Base-by-base conservation (phyloP, 1,140 invertebrate species). In the Drosophila punjabiensis region DNA sequence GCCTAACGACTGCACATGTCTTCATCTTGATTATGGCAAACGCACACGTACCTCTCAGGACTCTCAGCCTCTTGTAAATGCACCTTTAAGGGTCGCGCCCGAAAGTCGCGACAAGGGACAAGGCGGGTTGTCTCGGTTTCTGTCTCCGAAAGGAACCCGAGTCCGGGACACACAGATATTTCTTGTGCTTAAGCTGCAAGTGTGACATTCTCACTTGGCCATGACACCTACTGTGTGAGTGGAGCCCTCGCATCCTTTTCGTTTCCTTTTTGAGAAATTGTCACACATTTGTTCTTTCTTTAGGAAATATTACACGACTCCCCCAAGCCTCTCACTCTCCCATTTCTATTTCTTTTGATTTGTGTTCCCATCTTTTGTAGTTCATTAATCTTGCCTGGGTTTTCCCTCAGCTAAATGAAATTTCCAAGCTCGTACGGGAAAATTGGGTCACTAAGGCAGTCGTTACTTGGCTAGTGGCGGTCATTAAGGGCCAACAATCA, bases 191-290 rank as follows among this genome's bases (percentile, higher is more conserved):
- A 83, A 76, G 81, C 77, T 80, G 82, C 82, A 81, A 86, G 82
- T 89, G 85, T 89, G 81, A 89, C 86, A 89, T 76, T 82, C 64
- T 85, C 86, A 89, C 86, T 89, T 90, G 85, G 81, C 79, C 79
- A 35, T 89, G 86, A 82, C 85, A 89, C 86, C 86, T 85, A 74
- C 33, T 37, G 39, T 37, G 39, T 28, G 33, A 16, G n/a, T 53
- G 43, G 58, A 43, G 75, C 39, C 55, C 30, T 52, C 65, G 84
- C 70, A 71, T 79, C 75, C 85, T 82, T 80, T 66, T 76, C 39
- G 43, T 69, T 41, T 39, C 47, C 56, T 43, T 69, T 82, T 87
- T 82, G 84, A 89, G 76, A 89, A 90, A 89, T 89, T 79, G 85
- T 90, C 79, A 76, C 86, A 90, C 82, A 91, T 90, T 89, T 90